Evolutionary conservation across 2,797 vertebrate species (phyloP).

Genomic region (Brachyrhaphis roseni): DNA sequence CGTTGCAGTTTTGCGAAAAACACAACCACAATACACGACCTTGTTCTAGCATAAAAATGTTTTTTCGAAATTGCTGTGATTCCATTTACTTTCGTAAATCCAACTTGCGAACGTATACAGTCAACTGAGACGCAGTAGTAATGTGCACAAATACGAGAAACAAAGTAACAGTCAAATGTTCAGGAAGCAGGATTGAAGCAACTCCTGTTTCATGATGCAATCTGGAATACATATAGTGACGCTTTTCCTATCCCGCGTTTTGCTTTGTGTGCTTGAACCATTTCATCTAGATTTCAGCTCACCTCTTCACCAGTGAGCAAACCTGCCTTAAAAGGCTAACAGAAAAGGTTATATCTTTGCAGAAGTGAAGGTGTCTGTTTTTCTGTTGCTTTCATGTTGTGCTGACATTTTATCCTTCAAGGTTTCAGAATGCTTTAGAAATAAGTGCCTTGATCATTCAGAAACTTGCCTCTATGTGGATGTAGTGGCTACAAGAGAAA

Average conservation of each 20-base stretch:
- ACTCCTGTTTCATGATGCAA: neutral
- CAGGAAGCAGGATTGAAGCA: neutral
- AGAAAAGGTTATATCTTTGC: neutral
- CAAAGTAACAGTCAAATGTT: neutral
- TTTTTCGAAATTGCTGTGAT: too few species aligned
- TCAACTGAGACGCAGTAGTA: too few species aligned
- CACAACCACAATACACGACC: too few species aligned
- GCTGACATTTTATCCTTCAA: neutral
- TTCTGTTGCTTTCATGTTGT: neutral
- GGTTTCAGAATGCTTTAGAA: neutral
- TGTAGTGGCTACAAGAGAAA: neutral
- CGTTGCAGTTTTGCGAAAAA: too few species aligned
- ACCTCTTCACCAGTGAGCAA: neutral
- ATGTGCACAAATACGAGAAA: neutral
- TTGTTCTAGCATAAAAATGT: too few species aligned
- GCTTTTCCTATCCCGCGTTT: neutral
- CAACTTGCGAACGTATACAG: too few species aligned
- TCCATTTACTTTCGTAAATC: too few species aligned
- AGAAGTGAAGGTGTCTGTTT: neutral
- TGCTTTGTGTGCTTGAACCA: neutral
- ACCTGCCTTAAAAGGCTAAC: neutral
- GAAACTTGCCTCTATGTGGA: neutral
- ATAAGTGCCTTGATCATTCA: neutral
- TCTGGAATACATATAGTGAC: neutral
- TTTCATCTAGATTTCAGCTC: neutral